phyloP scores from a whole-genome alignment of 2,797 vertebrate genomes.

The Moxostoma hubbsi region DNA sequence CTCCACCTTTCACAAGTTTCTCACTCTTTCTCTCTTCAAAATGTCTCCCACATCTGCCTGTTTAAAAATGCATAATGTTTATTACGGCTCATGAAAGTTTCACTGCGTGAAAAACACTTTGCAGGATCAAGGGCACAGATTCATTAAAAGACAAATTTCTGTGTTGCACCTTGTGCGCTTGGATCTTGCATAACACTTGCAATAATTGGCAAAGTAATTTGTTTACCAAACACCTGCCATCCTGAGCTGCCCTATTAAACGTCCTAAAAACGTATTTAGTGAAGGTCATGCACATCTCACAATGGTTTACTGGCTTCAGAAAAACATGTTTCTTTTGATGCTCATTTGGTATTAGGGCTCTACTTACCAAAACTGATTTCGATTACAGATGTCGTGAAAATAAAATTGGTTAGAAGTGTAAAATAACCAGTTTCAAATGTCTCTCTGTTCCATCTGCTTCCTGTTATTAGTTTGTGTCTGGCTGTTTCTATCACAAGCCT shows the following conservation, averaged over 20 bases:
- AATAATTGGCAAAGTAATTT: constrained; percentile 48
- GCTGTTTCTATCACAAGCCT: constrained; percentile 51
- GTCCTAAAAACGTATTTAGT: constrained; percentile 17
- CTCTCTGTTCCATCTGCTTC: constrained; percentile 35
- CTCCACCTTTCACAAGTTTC: constrained; percentile 25
- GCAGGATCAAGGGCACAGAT: constrained; percentile 49
- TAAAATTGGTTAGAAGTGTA: constrained; percentile 16
- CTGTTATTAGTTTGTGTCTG: constrained; percentile 26
- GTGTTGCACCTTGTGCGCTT: constrained; percentile 19
- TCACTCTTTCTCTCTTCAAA: constrained; percentile 21
- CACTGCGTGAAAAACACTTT: constrained; percentile 49
- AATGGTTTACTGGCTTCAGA: neutral
- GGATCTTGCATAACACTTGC: constrained; percentile 37
- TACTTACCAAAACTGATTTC: neutral
- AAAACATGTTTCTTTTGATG: neutral
- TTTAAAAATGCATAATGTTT: constrained; percentile 81
- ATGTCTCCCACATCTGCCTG: constrained; percentile 54
- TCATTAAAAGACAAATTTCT: constrained; percentile 41
- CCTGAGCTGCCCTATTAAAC: neutral
- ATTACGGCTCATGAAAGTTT: constrained; percentile 80
- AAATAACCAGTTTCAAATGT: constrained; percentile 23
- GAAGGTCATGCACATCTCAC: neutral
- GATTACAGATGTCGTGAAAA: constrained; percentile 32
- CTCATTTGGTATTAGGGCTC: neutral
- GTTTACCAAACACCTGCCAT: constrained; percentile 52